Conservation (phyloP, 2,113 vertebrate genomes). For the Sebastes fasciatus region DNA sequence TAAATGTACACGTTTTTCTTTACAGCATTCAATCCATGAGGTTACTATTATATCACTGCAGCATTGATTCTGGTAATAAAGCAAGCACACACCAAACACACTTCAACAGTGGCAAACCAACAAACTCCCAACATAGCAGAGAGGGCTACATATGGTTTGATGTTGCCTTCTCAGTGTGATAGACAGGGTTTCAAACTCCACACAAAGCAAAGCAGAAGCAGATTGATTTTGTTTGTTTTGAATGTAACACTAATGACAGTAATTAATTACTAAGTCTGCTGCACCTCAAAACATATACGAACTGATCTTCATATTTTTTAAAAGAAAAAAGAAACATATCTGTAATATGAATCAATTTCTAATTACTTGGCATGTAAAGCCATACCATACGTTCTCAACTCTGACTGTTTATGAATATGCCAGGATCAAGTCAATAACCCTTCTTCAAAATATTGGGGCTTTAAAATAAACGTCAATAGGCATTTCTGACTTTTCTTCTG, state of each 20-base stretch:
- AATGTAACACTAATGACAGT: background rate
- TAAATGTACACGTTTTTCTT: constrained; percentile 21
- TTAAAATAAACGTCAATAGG: background rate
- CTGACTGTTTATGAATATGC: background rate
- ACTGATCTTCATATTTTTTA: background rate
- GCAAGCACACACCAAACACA: constrained; percentile 66
- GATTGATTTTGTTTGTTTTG: constrained; percentile 12
- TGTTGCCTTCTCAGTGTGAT: constrained; percentile 57
- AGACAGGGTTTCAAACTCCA: constrained; percentile 66
- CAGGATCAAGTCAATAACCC: background rate
- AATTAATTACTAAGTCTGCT: background rate
- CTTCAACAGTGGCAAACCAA: constrained; percentile 59
- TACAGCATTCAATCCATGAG: constrained; percentile 12
- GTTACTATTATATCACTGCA: constrained; percentile 44
- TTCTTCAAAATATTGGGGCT: background rate
- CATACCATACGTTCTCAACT: background rate
- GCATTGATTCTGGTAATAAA: constrained; percentile 11
- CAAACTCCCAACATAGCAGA: constrained; percentile 52
- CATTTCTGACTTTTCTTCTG: background rate
- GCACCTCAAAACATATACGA: background rate
- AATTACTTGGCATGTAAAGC: background rate
- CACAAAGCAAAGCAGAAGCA: constrained; percentile 78
- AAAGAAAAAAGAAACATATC: background rate
- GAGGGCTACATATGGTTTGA: constrained; percentile 71
- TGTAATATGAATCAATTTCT: background rate